These are phyloP conservation scores for Leptura quadrifasciata DNA, from an alignment of 2,888 invertebrate genomes.

Conservation along the genomic window DNA sequence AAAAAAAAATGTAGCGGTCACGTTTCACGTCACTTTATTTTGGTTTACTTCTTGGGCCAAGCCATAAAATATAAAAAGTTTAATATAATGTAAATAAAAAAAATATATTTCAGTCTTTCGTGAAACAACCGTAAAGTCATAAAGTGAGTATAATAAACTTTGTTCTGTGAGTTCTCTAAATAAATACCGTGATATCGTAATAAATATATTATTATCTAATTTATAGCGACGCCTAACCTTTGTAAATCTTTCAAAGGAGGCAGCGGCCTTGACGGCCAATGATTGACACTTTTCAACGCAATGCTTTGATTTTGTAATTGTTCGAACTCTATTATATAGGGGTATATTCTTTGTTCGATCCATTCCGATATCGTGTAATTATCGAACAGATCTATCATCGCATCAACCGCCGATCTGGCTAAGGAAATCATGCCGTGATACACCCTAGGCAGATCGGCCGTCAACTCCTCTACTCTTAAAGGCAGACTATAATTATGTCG, in stretches of 20 bases:
- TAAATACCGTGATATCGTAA: neutral
- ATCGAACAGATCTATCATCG: constrained; percentile 78
- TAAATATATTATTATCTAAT: constrained; percentile 38
- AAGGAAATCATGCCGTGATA: constrained; percentile 77
- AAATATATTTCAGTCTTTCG: constrained; percentile 30
- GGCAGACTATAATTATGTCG: constrained; percentile 83
- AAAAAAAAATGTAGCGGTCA: too few relatives aligned
- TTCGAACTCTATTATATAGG: constrained; percentile 75
- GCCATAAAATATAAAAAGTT: neutral
- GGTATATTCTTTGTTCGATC: constrained; percentile 81
- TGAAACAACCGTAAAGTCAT: constrained; percentile 26
- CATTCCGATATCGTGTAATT: constrained; percentile 79
- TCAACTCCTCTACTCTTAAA: constrained; percentile 79
- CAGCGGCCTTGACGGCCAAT: constrained; percentile 79
- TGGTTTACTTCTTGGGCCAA: neutral
- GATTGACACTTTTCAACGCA: constrained; percentile 74
- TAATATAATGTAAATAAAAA: neutral
- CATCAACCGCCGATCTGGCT: constrained; percentile 76
- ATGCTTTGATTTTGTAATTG: constrained; percentile 76
- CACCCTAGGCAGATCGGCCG: constrained; percentile 76
- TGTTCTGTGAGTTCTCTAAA: constrained; percentile 10
- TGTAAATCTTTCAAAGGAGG: constrained; percentile 74
- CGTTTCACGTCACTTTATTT: too few relatives aligned
- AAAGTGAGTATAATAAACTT: constrained; percentile 15
- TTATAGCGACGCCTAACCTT: constrained; percentile 69